These are phyloP conservation scores for Eleutherodactylus coqui DNA, from an alignment of 2,797 vertebrate genomes.

Conservation along the genomic window DNA sequence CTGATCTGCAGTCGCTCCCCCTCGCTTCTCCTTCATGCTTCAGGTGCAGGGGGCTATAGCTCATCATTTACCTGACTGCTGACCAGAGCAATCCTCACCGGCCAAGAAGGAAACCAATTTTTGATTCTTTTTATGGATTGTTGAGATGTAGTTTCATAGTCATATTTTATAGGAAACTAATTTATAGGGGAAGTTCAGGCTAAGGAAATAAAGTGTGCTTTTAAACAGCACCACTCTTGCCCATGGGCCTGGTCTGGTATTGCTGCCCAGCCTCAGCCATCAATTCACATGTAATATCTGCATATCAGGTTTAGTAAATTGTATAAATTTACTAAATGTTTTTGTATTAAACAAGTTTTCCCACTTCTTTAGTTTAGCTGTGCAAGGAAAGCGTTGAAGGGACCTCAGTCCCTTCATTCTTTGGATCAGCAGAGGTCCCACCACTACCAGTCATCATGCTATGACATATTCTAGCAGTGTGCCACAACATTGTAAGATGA, in stretches of 20 bases:
- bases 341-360: background rate
- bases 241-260: background rate
- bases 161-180: background rate
- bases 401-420: background rate
- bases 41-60: background rate
- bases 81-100: background rate
- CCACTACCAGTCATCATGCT: background rate
- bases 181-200: background rate
- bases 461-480: background rate
- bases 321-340: no score
- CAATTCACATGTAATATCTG: background rate
- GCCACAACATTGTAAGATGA: background rate
- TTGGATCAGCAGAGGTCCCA: background rate
- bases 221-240: background rate
- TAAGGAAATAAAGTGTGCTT: background rate
- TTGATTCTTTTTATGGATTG: background rate
- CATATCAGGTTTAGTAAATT: background rate
- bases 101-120: background rate
- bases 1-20: background rate
- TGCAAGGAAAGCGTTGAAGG: background rate
- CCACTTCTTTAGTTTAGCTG: no score
- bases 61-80: slow-evolving; percentile 5
- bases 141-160: background rate
- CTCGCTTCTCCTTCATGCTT: slow-evolving; percentile 18
- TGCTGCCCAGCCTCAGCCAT: background rate